Conservation (phyloP, 2,113 vertebrate genomes). For the Serilophus lunatus region DNA sequence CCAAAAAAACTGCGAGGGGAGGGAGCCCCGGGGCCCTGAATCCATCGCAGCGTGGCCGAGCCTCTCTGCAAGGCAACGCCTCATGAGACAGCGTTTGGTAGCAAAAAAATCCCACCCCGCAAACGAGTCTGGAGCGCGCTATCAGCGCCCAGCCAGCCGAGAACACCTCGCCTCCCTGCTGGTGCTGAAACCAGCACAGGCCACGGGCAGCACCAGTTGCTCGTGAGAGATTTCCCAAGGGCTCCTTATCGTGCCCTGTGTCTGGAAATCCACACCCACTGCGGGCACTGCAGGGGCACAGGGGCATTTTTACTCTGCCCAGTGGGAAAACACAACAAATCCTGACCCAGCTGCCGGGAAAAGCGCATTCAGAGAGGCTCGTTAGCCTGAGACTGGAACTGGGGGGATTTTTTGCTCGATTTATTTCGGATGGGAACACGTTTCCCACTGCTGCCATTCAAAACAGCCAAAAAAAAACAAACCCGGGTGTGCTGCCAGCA, state of each 20-base stretch:
- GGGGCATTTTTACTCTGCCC: neutral
- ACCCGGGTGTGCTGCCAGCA: rapidly evolving
- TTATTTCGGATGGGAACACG: neutral
- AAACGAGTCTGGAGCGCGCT: rapidly evolving
- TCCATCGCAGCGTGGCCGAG: rapidly evolving
- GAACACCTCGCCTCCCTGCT: neutral
- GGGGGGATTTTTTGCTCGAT: neutral
- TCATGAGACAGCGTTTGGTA: rapidly evolving
- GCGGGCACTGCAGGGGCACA: neutral
- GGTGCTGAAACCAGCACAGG: slow-evolving; percentile 19
- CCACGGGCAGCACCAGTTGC: neutral
- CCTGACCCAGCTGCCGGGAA: rapidly evolving
- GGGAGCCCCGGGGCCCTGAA: neutral
- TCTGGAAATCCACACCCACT: rapidly evolving
- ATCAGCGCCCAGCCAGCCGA: rapidly evolving
- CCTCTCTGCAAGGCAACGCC: neutral
- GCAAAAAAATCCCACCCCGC: neutral
- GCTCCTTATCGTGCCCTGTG: rapidly evolving
- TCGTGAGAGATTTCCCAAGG: rapidly evolving
- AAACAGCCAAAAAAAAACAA: neutral
- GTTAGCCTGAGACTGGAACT: rapidly evolving
- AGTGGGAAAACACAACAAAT: rapidly evolving
- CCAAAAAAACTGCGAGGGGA: neutral
- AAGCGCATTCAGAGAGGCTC: rapidly evolving
- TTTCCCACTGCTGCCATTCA: neutral